These are phyloP conservation scores for Vanacampus margaritifer DNA, from an alignment of 2,113 vertebrate genomes.

Conservation along the genomic window DNA sequence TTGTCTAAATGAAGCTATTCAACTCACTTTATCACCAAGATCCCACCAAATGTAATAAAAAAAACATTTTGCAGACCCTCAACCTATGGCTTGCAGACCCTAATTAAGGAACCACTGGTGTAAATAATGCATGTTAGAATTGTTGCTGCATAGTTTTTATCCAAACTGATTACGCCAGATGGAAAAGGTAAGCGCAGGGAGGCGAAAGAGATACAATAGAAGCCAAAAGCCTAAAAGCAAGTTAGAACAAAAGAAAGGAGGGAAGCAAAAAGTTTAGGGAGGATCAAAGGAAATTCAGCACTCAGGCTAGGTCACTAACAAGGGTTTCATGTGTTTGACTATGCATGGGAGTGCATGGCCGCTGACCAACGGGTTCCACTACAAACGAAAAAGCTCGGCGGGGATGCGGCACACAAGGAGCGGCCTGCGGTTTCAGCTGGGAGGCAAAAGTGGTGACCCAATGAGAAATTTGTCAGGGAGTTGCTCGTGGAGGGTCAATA, in stretches of 20 bases:
- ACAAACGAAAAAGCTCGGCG: slow-evolving; percentile 48
- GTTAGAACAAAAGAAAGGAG: slow-evolving; percentile 20
- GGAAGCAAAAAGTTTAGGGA: slow-evolving; percentile 12
- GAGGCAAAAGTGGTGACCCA: slow-evolving; percentile 5
- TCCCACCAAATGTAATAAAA: too few species aligned
- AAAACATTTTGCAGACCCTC: too few species aligned
- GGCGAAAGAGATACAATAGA: too few species aligned
- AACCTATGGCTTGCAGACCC: too few species aligned
- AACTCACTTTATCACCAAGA: too few species aligned
- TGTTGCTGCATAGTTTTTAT: background rate
- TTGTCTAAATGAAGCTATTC: too few species aligned
- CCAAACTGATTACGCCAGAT: background rate
- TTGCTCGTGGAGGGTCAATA: slow-evolving; percentile 2
- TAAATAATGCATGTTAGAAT: background rate
- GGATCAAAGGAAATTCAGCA: slow-evolving; percentile 50
- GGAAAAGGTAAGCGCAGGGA: background rate
- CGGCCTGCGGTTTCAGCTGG: slow-evolving; percentile 30
- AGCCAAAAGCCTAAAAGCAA: slow-evolving; percentile 18
- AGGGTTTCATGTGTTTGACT: slow-evolving; percentile 40
- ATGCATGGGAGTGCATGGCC: slow-evolving; percentile 39
- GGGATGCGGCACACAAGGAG: slow-evolving; percentile 47
- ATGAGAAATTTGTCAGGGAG: slow-evolving; percentile 23
- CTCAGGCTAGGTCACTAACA: slow-evolving; percentile 31
- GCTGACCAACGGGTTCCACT: slow-evolving; percentile 60
- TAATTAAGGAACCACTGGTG: too few species aligned